A percentile compares a stretch with the other conserved stretches of the same genome.
These are phyloP conservation scores for Carcharodon carcharias DNA, from an alignment of 2,797 vertebrate genomes.

Conservation along the genomic window DNA sequence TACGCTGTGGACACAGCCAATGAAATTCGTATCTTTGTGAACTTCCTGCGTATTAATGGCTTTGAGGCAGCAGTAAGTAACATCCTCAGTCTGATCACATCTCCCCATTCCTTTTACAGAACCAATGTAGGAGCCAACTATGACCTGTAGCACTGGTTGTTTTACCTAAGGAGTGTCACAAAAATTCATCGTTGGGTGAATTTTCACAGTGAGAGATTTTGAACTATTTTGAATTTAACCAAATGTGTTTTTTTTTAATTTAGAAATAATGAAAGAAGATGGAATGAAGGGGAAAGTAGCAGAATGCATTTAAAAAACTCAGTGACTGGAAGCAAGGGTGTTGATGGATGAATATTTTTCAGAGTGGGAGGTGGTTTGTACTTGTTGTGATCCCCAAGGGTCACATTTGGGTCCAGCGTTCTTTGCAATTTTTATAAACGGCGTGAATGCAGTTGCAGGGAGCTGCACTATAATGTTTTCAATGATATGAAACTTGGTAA, in stretches of 20 bases:
- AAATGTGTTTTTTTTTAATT: background rate
- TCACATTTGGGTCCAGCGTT: background rate
- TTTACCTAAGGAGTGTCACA: background rate
- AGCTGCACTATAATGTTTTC: background rate
- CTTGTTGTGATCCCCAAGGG: background rate
- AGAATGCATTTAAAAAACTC: background rate
- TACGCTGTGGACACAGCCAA: slow-evolving; percentile 78
- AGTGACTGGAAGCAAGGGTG: background rate
- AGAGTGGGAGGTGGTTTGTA: background rate
- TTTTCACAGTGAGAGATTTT: background rate
- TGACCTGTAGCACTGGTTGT: background rate
- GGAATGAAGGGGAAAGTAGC: background rate
- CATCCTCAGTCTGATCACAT: slow-evolving; percentile 35
- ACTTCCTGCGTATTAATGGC: slow-evolving; percentile 76
- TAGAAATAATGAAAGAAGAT: background rate
- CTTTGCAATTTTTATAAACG: background rate
- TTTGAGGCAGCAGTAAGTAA: slow-evolving; percentile 83
- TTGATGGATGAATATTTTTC: background rate
- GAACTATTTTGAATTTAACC: background rate
- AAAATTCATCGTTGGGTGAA: background rate
- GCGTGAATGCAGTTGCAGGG: background rate
- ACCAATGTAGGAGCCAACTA: background rate
- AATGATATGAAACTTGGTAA: background rate
- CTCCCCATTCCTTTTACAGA: background rate
- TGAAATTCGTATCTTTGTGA: slow-evolving; percentile 73